Base-by-base conservation (phyloP, 2,797 vertebrate species). In the Pseudomugil gertrudae region DNA sequence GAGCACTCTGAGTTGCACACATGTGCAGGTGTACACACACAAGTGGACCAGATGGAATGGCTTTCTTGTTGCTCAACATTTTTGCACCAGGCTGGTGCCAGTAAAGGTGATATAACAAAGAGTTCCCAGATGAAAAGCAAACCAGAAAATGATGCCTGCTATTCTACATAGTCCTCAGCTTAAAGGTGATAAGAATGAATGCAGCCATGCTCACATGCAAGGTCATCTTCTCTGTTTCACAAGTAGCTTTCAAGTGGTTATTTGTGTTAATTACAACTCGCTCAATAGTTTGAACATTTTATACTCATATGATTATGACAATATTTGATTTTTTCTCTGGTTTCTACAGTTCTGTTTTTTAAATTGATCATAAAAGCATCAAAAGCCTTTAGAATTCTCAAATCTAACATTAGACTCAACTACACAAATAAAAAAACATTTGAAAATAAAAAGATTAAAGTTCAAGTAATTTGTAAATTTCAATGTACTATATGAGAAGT, bases 51-150 rank as follows among this genome's bases (percentile, higher is more conserved):
- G 73, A 68, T 78, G 74, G 72, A 72, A 69, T 57, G 70, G 66
- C 56, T 72, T 69, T 64, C 73, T 59, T 71, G 62, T 51, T 63
- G 73, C 53, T 78, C 27, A 29, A 59, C 48, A 47, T 59, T 60
- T 66, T 66, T 52, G 54, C 14, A 57, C 70, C 74, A 70, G 35
- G 63, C 76, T 67, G 78, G 76, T 83, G 76, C 70, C 73, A 89
- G 86, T 88, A 90, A 92, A 88, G 89, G 83, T 91, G 89, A 91
- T 91, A 72, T 80, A 66, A 79, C 45, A 66, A 38, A 76, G 53
- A 62, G 64, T 54, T 74, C 82, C 58, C 33, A 61, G 53, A 74
- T 89, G 86, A 89, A 92, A 93, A 68, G 58, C 80, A 90, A 76
- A 90, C 87, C 78, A 71, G 83, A 85, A 89, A 87, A 65, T 59